phyloP scores from a whole-genome alignment of 2,888 invertebrate species.

The Cantharis rustica region DNA sequence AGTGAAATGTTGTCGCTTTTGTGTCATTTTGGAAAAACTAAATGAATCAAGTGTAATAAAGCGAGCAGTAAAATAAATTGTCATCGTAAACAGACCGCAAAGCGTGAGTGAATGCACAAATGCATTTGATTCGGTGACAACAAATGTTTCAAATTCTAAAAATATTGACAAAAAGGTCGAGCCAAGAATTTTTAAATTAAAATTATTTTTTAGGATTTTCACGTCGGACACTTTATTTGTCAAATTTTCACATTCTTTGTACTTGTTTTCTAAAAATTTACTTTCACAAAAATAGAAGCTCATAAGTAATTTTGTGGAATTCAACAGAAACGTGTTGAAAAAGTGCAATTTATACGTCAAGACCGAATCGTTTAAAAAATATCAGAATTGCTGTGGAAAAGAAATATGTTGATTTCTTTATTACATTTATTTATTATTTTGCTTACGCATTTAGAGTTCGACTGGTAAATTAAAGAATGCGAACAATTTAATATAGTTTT shows the following conservation, averaged over 20 bases:
- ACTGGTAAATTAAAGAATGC: no score
- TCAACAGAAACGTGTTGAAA: background rate
- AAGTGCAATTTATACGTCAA: background rate
- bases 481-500: no score
- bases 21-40: slow-evolving; percentile 3
- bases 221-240: background rate
- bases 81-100: slow-evolving; percentile 36
- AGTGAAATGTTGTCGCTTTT: background rate
- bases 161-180: slow-evolving; percentile 8
- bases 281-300: background rate
- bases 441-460: background rate
- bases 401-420: background rate
- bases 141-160: slow-evolving; percentile 24
- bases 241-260: background rate
- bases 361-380: background rate
- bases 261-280: background rate
- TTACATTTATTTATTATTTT: background rate
- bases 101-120: slow-evolving; percentile 36
- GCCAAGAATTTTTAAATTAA: slow-evolving; percentile 1
- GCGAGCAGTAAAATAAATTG: slow-evolving; percentile 38
- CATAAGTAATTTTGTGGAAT: background rate
- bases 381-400: background rate
- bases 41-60: slow-evolving; percentile 27
- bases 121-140: slow-evolving; percentile 30
- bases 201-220: background rate